These are phyloP conservation scores for Metopia argyrocephala DNA, from an alignment of 2,888 invertebrate genomes.

Conservation along the genomic window DNA sequence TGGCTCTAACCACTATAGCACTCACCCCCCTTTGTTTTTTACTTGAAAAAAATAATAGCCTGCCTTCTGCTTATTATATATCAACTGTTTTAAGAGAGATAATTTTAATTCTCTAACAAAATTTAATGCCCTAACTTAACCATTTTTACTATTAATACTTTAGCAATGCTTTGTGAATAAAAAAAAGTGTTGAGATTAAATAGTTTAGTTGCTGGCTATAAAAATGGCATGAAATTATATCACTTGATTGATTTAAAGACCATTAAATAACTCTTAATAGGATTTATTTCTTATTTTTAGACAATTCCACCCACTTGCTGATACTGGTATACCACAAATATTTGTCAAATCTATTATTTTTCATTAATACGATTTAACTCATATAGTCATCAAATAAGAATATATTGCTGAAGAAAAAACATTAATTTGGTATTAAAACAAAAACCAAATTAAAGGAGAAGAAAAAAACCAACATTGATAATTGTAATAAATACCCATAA, in stretches of 20 bases:
- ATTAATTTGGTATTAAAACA: constrained; percentile 8
- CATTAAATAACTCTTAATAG: constrained; percentile 17
- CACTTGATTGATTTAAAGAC: constrained; percentile 22
- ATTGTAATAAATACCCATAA: not conserved
- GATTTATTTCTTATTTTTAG: not conserved
- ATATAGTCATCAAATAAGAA: not conserved
- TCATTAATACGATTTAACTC: not conserved
- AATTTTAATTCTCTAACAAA: too few species aligned
- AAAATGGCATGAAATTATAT: not conserved
- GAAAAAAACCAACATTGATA: not conserved
- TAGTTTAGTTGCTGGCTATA: not conserved
- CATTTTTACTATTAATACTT: too few species aligned
- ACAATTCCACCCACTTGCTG: not conserved
- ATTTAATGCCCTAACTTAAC: too few species aligned
- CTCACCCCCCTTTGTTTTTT: too few species aligned
- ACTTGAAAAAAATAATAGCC: too few species aligned
- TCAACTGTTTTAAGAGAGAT: too few species aligned
- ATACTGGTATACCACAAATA: too few species aligned
- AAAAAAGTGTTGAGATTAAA: not conserved
- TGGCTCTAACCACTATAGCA: too few species aligned
- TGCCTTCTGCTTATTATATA: too few species aligned
- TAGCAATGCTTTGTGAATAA: too few species aligned
- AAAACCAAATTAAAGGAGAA: not conserved
- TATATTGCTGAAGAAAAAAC: not conserved
- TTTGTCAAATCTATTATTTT: too few species aligned